phyloP scores from a whole-genome alignment of 2,888 invertebrate genomes.

The Cantharis flavilabris region DNA sequence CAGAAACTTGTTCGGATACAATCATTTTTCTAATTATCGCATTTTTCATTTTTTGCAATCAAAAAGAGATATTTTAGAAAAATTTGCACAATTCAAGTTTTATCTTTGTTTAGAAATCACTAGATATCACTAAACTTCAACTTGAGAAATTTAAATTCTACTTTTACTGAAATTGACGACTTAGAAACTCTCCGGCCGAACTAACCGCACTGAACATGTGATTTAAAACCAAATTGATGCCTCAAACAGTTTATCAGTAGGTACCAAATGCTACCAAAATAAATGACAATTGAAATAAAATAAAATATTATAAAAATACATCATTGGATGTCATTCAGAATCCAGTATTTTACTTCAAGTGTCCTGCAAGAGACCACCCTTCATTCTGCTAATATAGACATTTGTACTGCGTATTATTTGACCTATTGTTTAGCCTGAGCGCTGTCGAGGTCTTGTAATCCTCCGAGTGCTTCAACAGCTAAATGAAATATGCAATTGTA shows the following conservation, averaged over 20 bases:
- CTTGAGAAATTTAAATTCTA: background rate
- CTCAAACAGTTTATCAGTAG: background rate
- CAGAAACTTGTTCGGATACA: too few species aligned
- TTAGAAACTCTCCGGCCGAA: background rate
- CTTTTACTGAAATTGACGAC: background rate
- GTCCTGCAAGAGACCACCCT: conserved; percentile 39
- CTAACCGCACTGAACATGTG: background rate
- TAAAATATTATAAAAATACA: background rate
- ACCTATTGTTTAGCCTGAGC: conserved; percentile 44
- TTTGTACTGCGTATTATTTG: conserved; percentile 47
- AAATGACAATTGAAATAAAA: background rate
- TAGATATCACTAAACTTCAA: background rate
- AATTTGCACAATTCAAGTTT: background rate
- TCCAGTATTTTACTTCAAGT: conserved; percentile 36
- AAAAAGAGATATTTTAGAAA: background rate
- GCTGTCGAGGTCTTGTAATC: conserved; percentile 45
- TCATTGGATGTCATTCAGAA: background rate
- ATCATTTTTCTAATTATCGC: too few species aligned
- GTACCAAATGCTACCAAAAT: background rate
- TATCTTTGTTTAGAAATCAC: background rate
- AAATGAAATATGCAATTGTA: conserved; percentile 49
- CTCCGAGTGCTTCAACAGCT: conserved; percentile 44
- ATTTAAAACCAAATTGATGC: background rate
- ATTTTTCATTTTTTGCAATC: too few species aligned
- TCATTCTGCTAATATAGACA: conserved; percentile 44